phyloP scores from a whole-genome alignment of 1,140 invertebrate species.

The Euborellia annulipes region DNA sequence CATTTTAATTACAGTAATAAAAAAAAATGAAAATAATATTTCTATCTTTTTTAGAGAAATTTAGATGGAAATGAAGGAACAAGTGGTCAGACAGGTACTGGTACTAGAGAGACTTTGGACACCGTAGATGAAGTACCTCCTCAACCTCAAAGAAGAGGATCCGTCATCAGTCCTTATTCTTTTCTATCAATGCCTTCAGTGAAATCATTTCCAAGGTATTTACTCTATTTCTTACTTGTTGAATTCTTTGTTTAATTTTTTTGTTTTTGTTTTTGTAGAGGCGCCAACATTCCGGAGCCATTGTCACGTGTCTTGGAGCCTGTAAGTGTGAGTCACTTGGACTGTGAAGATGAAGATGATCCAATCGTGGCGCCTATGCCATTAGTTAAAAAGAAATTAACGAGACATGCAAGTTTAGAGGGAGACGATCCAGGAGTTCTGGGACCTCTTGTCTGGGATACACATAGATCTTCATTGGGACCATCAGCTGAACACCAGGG shows the following conservation, averaged over 20 bases:
- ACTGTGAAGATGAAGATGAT: constrained; percentile 35
- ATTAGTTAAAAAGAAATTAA: not conserved
- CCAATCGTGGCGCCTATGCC: not conserved
- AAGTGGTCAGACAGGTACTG: too few species aligned
- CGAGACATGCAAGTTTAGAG: constrained; percentile 5
- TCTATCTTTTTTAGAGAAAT: too few species aligned
- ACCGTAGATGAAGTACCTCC: not conserved
- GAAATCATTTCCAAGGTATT: constrained; percentile 49
- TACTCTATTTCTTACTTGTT: constrained; percentile 2
- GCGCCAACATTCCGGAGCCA: constrained; percentile 47
- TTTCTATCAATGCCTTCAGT: constrained; percentile 69
- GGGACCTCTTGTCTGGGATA: constrained; percentile 63
- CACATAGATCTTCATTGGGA: constrained; percentile 27
- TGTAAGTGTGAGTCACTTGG: constrained; percentile 45
- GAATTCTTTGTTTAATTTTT: not conserved
- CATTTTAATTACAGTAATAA: too few species aligned
- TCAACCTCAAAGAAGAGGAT: not conserved
- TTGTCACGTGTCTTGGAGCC: constrained; percentile 60
- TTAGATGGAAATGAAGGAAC: too few species aligned
- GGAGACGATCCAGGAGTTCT: constrained; percentile 63
- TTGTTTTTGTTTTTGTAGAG: constrained; percentile 29
- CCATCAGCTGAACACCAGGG: not conserved
- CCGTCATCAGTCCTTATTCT: constrained; percentile 36
- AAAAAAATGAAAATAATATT: too few species aligned
- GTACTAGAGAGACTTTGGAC: too few species aligned